Percentiles rank a stretch among this genome's conserved stretches.
phyloP scores from a whole-genome alignment of 1,140 invertebrate species.

The Ostrea edulis region DNA sequence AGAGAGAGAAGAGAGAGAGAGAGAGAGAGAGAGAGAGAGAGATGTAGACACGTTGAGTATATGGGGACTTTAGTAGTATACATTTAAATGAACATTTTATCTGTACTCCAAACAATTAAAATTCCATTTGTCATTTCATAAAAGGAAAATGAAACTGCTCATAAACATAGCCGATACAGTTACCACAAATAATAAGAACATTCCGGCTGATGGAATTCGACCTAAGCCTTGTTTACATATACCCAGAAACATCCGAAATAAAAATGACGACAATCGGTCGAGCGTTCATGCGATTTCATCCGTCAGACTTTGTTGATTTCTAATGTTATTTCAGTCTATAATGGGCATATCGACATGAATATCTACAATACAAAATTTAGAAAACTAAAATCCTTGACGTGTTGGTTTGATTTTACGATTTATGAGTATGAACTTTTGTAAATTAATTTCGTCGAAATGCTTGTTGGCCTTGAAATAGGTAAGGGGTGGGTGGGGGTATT shows the following conservation, averaged over 20 bases:
- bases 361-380: no score
- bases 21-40: background rate
- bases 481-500: no score
- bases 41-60: background rate
- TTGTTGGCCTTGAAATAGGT: background rate
- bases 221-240: background rate
- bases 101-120: background rate
- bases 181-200: background rate
- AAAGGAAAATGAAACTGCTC: background rate
- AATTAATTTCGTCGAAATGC: no score
- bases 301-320: no score
- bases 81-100: background rate
- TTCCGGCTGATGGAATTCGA: background rate
- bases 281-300: no score
- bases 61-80: background rate
- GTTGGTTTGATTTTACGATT: no score
- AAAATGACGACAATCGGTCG: background rate
- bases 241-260: background rate
- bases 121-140: slow-evolving; percentile 3
- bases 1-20: background rate
- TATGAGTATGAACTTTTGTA: no score
- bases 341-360: no score
- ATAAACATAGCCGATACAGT: background rate
- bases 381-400: no score
- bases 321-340: no score